phyloP scores from a whole-genome alignment of 2,113 vertebrate genomes.

The Piliocolobus tephrosceles region DNA sequence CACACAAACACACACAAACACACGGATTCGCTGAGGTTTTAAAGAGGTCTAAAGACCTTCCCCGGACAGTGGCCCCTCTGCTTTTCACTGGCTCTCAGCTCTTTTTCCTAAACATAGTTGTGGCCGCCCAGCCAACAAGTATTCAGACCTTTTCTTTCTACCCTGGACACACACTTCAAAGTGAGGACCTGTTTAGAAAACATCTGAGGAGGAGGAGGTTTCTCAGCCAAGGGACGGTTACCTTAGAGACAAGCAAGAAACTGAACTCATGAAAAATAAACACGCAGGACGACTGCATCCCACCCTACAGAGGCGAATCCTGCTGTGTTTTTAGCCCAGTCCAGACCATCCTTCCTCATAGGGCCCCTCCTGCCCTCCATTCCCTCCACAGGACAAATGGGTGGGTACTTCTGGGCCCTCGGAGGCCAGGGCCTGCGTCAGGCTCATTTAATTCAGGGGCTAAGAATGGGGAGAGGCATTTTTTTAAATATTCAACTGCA shows the following conservation, averaged over 20 bases:
- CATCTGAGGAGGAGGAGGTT: background rate
- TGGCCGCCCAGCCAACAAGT: background rate
- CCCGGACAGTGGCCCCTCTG: background rate
- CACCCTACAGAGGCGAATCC: background rate
- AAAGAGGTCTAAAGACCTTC: background rate
- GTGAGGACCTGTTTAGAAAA: constrained; percentile 56
- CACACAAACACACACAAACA: background rate
- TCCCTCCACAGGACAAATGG: background rate
- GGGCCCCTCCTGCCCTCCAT: too few relatives aligned
- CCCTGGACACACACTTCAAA: background rate
- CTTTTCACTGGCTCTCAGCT: background rate
- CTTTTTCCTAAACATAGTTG: background rate
- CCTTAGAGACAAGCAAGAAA: constrained; percentile 9
- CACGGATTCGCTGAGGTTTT: background rate
- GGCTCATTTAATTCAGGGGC: background rate
- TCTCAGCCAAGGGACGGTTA: background rate
- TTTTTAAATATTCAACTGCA: background rate
- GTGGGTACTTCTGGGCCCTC: background rate
- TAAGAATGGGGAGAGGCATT: background rate
- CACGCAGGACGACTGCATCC: background rate
- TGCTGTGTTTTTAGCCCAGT: background rate
- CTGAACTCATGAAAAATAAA: constrained; percentile 31
- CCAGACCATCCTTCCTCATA: accelerated
- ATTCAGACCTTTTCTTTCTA: background rate
- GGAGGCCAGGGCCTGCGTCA: accelerated